Base-by-base conservation (phyloP, 2,113 vertebrate genomes). In the Pluvianellus socialis region DNA sequence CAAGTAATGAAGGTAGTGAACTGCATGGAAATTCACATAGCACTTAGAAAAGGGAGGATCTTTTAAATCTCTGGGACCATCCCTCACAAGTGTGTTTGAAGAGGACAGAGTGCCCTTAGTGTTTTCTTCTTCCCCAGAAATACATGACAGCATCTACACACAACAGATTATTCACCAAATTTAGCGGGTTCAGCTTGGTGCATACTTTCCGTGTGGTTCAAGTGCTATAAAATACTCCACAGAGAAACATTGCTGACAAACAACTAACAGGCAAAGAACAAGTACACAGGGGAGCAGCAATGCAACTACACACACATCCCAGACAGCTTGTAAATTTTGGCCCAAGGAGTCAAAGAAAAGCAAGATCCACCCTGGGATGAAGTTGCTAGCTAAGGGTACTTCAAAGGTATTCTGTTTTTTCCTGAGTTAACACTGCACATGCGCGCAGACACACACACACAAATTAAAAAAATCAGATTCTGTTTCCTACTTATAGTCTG, bases 121-220 rank as follows among this genome's bases (percentile, higher is more conserved):
- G 35, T 27, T 44, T 84, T 85, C 72, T 91, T n/a, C 23, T 80
- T 73, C 50, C 32, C 28, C 28, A 73, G 62, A 94, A 96, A 88
- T 50, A 76, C n/a, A 92, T 55, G 49, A 85, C 58, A 79, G 45
- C 74, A 88, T 55, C 33, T 86, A 90, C 35, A 79, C 61, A 88
- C 53, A 91, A 61, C 5, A 2, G 77, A 91, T 89, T 81, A 95
- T 79, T 96, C 80, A 94, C 67, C 81, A 92, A 55, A 82, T 88
- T 75, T 62, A 95, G 90, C 7, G 23, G 15, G 70, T 90, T 89
- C 83, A 86, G 49, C 81, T 49, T 62, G 32, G 67, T 90, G 67
- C 92, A 86, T 85, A 95, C 21, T 94, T 96, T 90, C 90, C 8
- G 0, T 45, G 58, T 62, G 35, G 74, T 62, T 96, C 62, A 90